Percentiles rank a stretch among this genome's conserved stretches.
Conservation (phyloP, 2,888 invertebrate species). For the Eristalinus aeneus region DNA sequence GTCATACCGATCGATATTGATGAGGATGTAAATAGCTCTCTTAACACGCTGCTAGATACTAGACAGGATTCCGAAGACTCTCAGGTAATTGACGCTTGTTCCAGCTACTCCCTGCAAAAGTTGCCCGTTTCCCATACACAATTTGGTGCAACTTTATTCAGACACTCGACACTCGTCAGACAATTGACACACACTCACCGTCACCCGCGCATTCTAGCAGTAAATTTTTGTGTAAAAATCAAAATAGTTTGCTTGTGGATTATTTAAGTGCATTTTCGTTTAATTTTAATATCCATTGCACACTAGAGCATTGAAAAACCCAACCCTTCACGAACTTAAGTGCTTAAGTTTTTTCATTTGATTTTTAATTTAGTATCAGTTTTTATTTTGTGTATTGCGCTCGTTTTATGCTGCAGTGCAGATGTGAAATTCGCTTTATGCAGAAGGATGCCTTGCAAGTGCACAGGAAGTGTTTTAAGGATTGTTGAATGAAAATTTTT, state of each 20-base stretch:
- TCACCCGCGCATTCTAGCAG: constrained; percentile 62
- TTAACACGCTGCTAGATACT: constrained; percentile 94
- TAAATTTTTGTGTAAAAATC: constrained; percentile 19
- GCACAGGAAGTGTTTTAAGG: too few species aligned
- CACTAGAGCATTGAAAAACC: too few species aligned
- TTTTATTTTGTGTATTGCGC: too few species aligned
- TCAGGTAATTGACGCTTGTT: constrained; percentile 76
- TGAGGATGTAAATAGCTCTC: constrained; percentile 95
- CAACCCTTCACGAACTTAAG: too few species aligned
- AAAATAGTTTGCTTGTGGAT: constrained; percentile 28
- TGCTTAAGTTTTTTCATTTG: too few species aligned
- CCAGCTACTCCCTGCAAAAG: constrained; percentile 18
- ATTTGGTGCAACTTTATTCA: constrained; percentile 30
- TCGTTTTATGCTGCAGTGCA: too few species aligned
- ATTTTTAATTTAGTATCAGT: too few species aligned
- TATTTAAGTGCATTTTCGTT: background rate
- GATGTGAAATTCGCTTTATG: too few species aligned
- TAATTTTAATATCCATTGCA: too few species aligned
- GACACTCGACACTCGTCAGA: constrained; percentile 57
- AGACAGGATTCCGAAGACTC: constrained; percentile 83
- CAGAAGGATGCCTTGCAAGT: too few species aligned
- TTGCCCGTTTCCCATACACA: constrained; percentile 3
- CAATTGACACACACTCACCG: constrained; percentile 50
- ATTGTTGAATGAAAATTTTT: too few species aligned
- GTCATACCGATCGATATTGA: constrained; percentile 94